Evolutionary conservation across 2,888 invertebrate species (phyloP), one percentile per base, ranked within the genome.

Genomic region (Melipona beecheii): DNA sequence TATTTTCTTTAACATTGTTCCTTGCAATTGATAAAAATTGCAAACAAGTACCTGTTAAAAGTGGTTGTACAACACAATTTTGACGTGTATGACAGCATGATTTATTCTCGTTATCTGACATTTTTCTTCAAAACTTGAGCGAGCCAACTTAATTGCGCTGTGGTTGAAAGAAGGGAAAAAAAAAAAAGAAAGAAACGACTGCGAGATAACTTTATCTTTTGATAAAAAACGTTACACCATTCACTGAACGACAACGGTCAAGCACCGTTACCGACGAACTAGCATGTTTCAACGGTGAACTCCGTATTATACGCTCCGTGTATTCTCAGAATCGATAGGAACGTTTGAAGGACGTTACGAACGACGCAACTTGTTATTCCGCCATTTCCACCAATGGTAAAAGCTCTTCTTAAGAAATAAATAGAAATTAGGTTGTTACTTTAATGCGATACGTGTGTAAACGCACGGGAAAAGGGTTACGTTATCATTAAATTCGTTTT

Each of bases 1-100:
- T 78, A 84, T 17, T 65, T 60, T 54, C 27, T 31, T 50, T 2
- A 66, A 54, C n/a, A 66, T n/a, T 52, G 21, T 27, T 49, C 27
- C 24, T 62, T n/a, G 17, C 54, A 43, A 49, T 9, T 52, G 6
- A 13, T 43, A 19, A n/a, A 15, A 49, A 52, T 50, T 21, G 21
- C 11, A 36, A 49, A 50, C 73, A 52, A 80, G 60, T 95, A 98
- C 98, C 98, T 95, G 98, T 98, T 85, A 98, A 96, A 84, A 98
- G 95, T 75, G 98, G 98, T 95, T 98, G 98, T 89, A 98, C 97
- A 92, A 98, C 97, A 90, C 97, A 97, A 95, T 97, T 98, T 94
- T 97, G 97, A 75, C 96, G 95, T 89, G 96, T 95, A 95, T 95
- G 87, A 84, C 92, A 92, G 90, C 92, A 92, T 21, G 90, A 82